Conservation (phyloP, 2,888 invertebrate species). For the Thymelicus sylvestris region DNA sequence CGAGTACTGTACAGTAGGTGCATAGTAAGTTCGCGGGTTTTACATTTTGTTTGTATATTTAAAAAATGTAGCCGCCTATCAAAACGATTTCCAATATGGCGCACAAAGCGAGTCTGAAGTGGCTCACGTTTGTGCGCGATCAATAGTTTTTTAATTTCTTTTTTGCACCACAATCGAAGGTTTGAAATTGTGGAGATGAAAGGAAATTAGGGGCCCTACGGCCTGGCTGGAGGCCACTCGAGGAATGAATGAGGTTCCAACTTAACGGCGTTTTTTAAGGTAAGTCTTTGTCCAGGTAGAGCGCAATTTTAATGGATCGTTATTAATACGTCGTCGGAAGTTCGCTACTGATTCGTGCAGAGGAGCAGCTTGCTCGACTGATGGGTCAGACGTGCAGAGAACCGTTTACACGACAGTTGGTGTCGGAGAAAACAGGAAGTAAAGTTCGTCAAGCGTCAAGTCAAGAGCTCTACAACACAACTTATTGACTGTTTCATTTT, state of each 20-base stretch:
- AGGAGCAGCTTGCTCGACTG: constrained; percentile 35
- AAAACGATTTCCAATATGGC: constrained; percentile 80
- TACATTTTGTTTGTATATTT: constrained; percentile 38
- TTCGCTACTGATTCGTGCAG: constrained; percentile 50
- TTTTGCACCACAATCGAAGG: constrained; percentile 75
- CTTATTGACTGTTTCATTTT: neutral
- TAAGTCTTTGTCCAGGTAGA: constrained; percentile 69
- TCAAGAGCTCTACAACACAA: neutral
- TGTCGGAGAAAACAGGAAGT: neutral
- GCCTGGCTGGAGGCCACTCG: constrained; percentile 71
- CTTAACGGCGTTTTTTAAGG: constrained; percentile 75
- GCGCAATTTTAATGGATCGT: constrained; percentile 68
- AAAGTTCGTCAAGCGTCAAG: neutral
- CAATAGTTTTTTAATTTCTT: constrained; percentile 78
- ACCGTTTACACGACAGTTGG: neutral
- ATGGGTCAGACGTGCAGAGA: neutral
- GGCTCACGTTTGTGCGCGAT: constrained; percentile 73
- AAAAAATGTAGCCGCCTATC: constrained; percentile 55
- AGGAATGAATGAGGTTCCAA: constrained; percentile 71
- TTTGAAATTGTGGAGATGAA: constrained; percentile 75
- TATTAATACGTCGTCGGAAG: constrained; percentile 65
- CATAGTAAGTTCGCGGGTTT: constrained; percentile 20
- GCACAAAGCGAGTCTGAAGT: constrained; percentile 78
- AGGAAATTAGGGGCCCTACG: constrained; percentile 72
- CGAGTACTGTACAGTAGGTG: constrained; percentile 11